Percentiles rank a stretch among this genome's conserved stretches.
Conservation (phyloP, 1,140 invertebrate genomes). For the Glossosoma conforme region DNA sequence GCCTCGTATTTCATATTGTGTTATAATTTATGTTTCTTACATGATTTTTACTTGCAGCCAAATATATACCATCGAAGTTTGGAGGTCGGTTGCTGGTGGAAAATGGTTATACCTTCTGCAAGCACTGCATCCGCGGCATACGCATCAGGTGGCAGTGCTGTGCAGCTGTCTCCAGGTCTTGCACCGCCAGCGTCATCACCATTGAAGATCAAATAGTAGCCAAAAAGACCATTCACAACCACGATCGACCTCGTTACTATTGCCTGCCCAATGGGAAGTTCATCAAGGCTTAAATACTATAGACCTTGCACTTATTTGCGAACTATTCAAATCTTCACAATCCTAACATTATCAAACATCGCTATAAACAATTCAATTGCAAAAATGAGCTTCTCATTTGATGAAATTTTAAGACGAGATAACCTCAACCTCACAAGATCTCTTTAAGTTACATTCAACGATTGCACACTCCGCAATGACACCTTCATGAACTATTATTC, state of each 20-base stretch:
- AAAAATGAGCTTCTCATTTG: too few species aligned
- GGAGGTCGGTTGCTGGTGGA: not conserved
- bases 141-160: slow-evolving; percentile 3
- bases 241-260: not conserved
- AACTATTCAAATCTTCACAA: too few species aligned
- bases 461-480: too few species aligned
- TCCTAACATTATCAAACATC: too few species aligned
- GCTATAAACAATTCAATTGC: too few species aligned
- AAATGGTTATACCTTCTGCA: slow-evolving; percentile 7
- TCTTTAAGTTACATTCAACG: too few species aligned
- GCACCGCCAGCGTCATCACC: slow-evolving; percentile 1
- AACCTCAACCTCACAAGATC: too few species aligned
- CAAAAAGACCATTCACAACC: not conserved
- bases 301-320: too few species aligned
- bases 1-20: too few species aligned
- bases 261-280: slow-evolving; percentile 1
- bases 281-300: not conserved
- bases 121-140: not conserved
- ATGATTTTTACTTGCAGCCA: slow-evolving; percentile 4
- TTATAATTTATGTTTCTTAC: too few species aligned
- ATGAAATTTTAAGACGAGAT: too few species aligned
- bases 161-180: not conserved
- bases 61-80: slow-evolving; percentile 1
- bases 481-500: too few species aligned
- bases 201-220: not conserved